Base-by-base conservation (phyloP, 2,888 invertebrate species). In the Perithous albicinctus region DNA sequence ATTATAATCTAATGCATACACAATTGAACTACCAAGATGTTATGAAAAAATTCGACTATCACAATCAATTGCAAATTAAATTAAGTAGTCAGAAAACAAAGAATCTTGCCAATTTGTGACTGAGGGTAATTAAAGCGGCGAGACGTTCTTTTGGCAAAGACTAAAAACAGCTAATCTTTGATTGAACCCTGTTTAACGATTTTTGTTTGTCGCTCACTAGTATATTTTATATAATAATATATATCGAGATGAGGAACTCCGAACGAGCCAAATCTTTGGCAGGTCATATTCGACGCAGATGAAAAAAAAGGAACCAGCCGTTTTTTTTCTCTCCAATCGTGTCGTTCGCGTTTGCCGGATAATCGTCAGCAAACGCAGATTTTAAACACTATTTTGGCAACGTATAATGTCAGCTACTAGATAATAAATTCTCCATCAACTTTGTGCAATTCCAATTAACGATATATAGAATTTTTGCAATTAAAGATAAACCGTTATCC, bases 171-270 rank as follows among this genome's bases (percentile, higher is more conserved):
- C 69, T 74, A 64, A 83, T 56, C 54, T 74, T 63, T 56, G 72
- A 76, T 77, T 69, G 8, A 80, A 80, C 83, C 80, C 83, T 83
- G 83, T 83, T 77, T 66, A 61, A 80, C 73, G 74, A 56, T 80
- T 56, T 80, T 64, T 64, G 41, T 18, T 78, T 64, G 43, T 38
- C 12, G 73, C 67, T 63, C 12, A 29, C 70, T 70, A 61, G 48
- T 67, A 56, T 54, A 69, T 76, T 38, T 59, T 10, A 59, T 46
- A 35, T 41, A 46, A 35, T 59, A 20, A 38, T 70, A 48, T 46
- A 69, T 54, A 46, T 67, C 38, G 41, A 74, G 46, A 82, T 51
- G 15, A 81, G 73, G 61, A 74, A 81, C 81, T 81, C 81, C 81
- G 69, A 54, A 46, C 56, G 77, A 73, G 26, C 81, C 63, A 54